phyloP scores from a whole-genome alignment of 2,797 vertebrate genomes.

The Glossophaga mutica region DNA sequence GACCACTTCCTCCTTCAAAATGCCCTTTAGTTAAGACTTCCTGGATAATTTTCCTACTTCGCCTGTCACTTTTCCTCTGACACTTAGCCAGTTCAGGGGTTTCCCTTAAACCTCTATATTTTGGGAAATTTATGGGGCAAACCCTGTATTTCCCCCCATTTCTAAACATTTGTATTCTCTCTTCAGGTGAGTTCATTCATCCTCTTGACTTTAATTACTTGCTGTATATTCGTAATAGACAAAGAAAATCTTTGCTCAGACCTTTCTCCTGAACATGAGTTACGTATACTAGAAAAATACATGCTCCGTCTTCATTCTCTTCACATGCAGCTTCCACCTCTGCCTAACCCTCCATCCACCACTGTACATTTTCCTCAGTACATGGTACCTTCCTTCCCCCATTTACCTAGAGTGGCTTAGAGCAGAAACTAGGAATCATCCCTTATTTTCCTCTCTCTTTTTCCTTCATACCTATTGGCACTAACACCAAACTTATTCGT shows the following conservation, averaged over 20 bases:
- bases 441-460: background rate
- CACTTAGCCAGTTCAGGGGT: background rate
- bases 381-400: background rate
- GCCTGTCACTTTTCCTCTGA: background rate
- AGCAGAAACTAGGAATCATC: background rate
- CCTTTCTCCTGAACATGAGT: background rate
- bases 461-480: background rate
- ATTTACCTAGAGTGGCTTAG: background rate
- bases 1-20: background rate
- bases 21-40: background rate
- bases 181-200: background rate
- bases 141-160: background rate
- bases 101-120: background rate
- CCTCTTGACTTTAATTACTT: constrained; percentile 19
- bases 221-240: background rate
- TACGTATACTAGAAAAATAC: background rate
- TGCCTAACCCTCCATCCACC: background rate
- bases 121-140: background rate
- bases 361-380: background rate
- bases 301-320: background rate
- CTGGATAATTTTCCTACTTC: background rate
- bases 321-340: background rate
- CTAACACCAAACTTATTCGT: background rate
- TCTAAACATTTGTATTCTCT: background rate
- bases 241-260: background rate